Evolutionary conservation across 2,888 invertebrate genomes (phyloP).

Genomic region (Lymantria dispar): DNA sequence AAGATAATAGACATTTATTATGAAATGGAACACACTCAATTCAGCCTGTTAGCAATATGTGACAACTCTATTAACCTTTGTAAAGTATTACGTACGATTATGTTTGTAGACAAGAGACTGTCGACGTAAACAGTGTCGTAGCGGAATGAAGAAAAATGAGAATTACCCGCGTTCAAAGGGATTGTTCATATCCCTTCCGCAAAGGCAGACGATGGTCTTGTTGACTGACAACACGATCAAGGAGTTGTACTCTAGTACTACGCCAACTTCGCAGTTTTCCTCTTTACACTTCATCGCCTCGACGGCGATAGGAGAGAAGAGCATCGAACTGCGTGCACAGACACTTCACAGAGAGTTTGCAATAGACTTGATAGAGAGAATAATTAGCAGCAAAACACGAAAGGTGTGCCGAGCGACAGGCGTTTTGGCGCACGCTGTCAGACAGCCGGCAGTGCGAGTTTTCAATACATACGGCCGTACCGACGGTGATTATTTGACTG

Average conservation of each 20-base stretch:
- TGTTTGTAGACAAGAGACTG: constrained; percentile 35
- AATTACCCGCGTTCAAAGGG: constrained; percentile 80
- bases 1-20: too few relatives aligned
- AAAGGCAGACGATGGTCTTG: constrained; percentile 80
- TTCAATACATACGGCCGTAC: constrained; percentile 63
- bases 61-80: not conserved
- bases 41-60: not conserved
- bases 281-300: constrained; percentile 83
- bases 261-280: constrained; percentile 81
- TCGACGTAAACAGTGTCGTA: constrained; percentile 44
- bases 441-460: constrained; percentile 62
- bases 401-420: constrained; percentile 55
- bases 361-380: constrained; percentile 27
- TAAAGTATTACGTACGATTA: constrained; percentile 19
- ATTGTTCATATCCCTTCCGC: constrained; percentile 73
- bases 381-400: constrained; percentile 51
- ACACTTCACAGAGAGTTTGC: constrained; percentile 55
- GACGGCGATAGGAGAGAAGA: constrained; percentile 79
- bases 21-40: not conserved
- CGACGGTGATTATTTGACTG: constrained; percentile 77
- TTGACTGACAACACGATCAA: constrained; percentile 77
- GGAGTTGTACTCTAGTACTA: constrained; percentile 78
- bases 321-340: constrained; percentile 73
- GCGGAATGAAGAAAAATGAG: constrained; percentile 49
- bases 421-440: constrained; percentile 73